Percentiles rank a stretch among this genome's conserved stretches.
phyloP scores from a whole-genome alignment of 2,888 invertebrate genomes.

The Apamea crenata region DNA sequence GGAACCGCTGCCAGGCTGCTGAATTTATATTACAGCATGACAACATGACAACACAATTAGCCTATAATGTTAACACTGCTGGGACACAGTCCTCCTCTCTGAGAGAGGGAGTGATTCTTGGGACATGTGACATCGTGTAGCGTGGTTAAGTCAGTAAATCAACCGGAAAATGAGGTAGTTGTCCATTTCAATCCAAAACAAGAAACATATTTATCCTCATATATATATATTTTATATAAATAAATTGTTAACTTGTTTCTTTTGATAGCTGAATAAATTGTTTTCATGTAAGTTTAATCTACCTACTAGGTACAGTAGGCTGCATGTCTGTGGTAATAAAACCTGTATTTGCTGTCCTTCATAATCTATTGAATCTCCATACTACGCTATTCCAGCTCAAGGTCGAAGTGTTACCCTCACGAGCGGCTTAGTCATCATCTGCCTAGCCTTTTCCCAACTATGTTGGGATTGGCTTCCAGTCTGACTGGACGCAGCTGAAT shows the following conservation, averaged over 20 bases:
- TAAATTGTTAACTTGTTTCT: slow-evolving; percentile 3
- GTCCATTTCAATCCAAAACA: slow-evolving; percentile 16
- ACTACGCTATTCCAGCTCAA: not conserved
- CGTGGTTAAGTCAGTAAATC: not conserved
- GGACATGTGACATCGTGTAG: too few species aligned
- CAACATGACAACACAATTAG: too few species aligned
- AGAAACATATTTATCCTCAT: not conserved
- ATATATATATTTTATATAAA: not conserved
- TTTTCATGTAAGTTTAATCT: not conserved
- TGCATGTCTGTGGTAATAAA: not conserved
- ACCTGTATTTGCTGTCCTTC: not conserved
- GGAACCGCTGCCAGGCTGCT: not conserved
- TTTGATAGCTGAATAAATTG: slow-evolving; percentile 20
- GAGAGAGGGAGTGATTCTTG: too few species aligned
- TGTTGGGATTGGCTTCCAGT: too few species aligned
- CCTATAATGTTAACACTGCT: too few species aligned
- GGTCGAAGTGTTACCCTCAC: too few species aligned
- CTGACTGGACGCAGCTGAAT: too few species aligned
- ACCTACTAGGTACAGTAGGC: not conserved
- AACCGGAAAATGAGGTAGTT: slow-evolving; percentile 22
- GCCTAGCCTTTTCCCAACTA: too few species aligned
- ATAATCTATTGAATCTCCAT: not conserved
- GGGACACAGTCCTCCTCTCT: too few species aligned
- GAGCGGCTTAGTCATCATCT: too few species aligned
- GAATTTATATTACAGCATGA: not conserved